Conservation (phyloP, 2,113 vertebrate genomes). For the Emberiza fucata region DNA sequence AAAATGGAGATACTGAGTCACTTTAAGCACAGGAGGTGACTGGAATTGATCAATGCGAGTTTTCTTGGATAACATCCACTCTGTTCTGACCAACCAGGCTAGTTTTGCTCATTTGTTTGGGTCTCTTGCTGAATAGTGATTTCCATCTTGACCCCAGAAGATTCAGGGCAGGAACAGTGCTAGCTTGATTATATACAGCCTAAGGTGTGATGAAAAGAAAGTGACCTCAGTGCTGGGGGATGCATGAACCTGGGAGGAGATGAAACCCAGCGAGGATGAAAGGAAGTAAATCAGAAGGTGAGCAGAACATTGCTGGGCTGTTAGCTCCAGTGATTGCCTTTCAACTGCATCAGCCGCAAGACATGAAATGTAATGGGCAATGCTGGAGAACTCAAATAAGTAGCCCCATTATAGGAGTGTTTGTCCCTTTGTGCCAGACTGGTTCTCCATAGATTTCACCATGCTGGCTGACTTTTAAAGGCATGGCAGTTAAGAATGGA, state of each 20-base stretch:
- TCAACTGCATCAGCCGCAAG: constrained; percentile 40
- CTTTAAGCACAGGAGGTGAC: constrained; percentile 59
- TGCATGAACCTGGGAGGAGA: constrained; percentile 47
- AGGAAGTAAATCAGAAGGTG: constrained; percentile 64
- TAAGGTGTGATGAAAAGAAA: constrained; percentile 35
- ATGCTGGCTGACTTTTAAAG: not conserved
- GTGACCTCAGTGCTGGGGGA: constrained; percentile 20
- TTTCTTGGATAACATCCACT: constrained; percentile 53
- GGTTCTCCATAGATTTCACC: not conserved
- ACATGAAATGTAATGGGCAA: constrained; percentile 31
- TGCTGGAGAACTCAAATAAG: constrained; percentile 45
- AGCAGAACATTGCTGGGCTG: constrained; percentile 58
- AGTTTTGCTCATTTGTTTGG: constrained; percentile 60
- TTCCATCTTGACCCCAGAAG: constrained; percentile 26
- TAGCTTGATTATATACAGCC: constrained; percentile 42
- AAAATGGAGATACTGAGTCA: constrained; percentile 66
- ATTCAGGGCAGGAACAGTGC: not conserved
- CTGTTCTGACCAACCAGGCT: constrained; percentile 8
- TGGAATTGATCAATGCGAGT: constrained; percentile 48
- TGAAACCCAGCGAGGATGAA: constrained; percentile 24
- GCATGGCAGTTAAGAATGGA: not conserved
- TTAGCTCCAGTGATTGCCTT: constrained; percentile 59
- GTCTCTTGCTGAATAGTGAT: constrained; percentile 5
- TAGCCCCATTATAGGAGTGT: constrained; percentile 32
- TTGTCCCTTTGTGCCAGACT: not conserved